Evolutionary conservation across 1,140 invertebrate species (phyloP), one percentile per base, ranked within the genome.

Genomic region (Drosophila kohkoa): DNA sequence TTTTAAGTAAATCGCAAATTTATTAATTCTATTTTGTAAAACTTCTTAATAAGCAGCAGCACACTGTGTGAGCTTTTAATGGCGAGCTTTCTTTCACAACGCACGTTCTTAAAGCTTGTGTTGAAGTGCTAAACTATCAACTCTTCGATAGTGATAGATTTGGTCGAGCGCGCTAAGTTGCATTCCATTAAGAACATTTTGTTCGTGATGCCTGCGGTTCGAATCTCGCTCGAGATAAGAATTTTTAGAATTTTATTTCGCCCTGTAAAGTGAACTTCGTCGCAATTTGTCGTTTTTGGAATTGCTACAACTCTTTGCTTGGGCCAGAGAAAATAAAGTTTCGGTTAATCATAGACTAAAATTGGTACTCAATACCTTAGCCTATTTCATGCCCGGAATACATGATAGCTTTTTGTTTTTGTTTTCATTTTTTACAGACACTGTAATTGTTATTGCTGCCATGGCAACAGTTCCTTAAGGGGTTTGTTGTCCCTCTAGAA

Each of bases 351-450:
- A 91, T 92, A 91, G 88, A 32, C 91, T 81, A 88, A 75, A 77
- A 48, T 52, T 13, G 86, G 81, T 78, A 63, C 48, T 83, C 79
- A 81, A 89, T 92, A 76, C 85, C 75, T 71, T 87, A 79, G 91
- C 73, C 80, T 92, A 92, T 92, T 92, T 92, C 90, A 92, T 92
- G 85, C 72, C 73, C 89, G 85, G 82, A 69, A 87, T 59, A 92
- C 80, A 92, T 10, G 51, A 45, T 2, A 41, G 32, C 28, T 7
- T 67, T 66, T 74, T 7, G 38, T 38, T 35, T 65, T 38, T 13
- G 38, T 51, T 43, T 70, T 7, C 3, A 38, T 32, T n/a, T 20
- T 54, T 3, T 10, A 41, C 38, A 41, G 38, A 41, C 6, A 15
- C 38, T 46, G 62, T 45, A 6, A 15, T 46, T 46, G 63, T 78